Percentiles rank a stretch among this genome's conserved stretches.
Conservation (phyloP, 2,797 vertebrate species). For the Myripristis jacobus region DNA sequence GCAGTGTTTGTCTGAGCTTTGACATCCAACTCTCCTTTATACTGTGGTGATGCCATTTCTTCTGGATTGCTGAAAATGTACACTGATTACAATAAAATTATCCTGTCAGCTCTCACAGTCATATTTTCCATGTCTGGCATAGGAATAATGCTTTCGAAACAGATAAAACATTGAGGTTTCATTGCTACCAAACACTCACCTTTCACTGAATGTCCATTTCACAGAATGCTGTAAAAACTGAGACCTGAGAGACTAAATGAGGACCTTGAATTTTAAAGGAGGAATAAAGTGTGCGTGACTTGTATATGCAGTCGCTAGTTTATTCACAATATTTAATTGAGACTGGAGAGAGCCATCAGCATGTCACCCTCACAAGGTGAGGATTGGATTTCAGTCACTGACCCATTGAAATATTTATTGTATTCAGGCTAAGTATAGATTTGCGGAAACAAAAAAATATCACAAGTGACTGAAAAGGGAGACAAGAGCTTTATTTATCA, state of each 20-base stretch:
- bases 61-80: conserved; percentile 15
- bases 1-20: conserved; percentile 22
- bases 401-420: background rate
- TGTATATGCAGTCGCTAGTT: conserved; percentile 4
- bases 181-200: conserved; percentile 3
- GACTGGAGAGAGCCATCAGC: background rate
- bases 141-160: background rate
- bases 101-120: background rate
- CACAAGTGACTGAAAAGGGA: conserved; percentile 52
- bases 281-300: background rate
- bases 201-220: conserved; percentile 8
- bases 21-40: conserved; percentile 48
- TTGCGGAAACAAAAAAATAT: conserved; percentile 53
- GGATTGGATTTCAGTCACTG: conserved; percentile 23
- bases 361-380: background rate
- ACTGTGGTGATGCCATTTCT: background rate
- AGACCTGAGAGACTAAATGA: conserved; percentile 11
- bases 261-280: conserved; percentile 3
- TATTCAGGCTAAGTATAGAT: conserved; percentile 16
- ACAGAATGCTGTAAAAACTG: conserved; percentile 2
- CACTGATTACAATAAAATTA: background rate
- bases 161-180: background rate
- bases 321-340: conserved; percentile 45
- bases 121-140: conserved; percentile 17
- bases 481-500: conserved; percentile 76